These are phyloP conservation scores for Malurus splendens DNA, from an alignment of 2,797 vertebrate genomes.

Conservation along the genomic window DNA sequence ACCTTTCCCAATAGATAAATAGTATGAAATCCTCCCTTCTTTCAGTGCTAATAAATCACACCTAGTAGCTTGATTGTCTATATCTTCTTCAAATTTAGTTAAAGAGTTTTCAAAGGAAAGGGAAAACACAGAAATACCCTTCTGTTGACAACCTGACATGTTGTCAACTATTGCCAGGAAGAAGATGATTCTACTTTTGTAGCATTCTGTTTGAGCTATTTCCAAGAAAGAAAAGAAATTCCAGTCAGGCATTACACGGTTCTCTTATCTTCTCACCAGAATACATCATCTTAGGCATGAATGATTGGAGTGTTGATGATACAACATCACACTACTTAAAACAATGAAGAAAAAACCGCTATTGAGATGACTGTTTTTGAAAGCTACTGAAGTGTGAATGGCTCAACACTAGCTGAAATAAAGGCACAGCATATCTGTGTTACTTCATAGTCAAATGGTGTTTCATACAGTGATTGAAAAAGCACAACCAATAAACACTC, in stretches of 20 bases:
- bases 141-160: neutral
- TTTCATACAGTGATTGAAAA: neutral
- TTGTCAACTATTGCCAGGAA: neutral
- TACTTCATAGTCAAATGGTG: neutral
- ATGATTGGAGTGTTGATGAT: neutral
- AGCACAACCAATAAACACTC: neutral
- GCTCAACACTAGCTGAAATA: neutral
- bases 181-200: neutral
- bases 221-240: neutral
- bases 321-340: neutral
- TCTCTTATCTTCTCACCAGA: neutral
- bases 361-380: neutral
- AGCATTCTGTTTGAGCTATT: neutral
- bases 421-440: neutral
- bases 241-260: neutral
- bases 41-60: neutral
- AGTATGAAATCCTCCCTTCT: neutral
- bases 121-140: neutral
- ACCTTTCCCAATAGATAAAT: neutral
- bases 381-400: neutral
- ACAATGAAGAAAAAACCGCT: neutral
- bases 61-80: neutral
- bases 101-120: neutral
- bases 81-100: neutral
- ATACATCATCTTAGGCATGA: neutral